Evolutionary conservation across 2,113 vertebrate genomes (phyloP).

Genomic region (Mastomys natalensis): DNA sequence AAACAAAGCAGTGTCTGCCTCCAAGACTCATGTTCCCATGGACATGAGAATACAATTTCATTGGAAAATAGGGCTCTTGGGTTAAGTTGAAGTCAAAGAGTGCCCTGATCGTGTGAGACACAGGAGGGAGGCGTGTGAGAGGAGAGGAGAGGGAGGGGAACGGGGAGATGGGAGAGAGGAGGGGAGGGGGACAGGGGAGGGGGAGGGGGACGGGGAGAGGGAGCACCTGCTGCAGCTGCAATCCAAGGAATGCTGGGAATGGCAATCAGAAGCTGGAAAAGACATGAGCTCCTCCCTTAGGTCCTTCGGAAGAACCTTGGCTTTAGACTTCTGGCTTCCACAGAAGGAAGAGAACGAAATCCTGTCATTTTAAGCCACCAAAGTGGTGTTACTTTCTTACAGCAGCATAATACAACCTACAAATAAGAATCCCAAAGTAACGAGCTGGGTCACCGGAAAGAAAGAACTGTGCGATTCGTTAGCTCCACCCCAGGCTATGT

Average conservation of each 20-base stretch:
- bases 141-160: no score
- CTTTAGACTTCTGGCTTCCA: not conserved
- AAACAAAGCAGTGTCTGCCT: not conserved
- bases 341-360: not conserved
- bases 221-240: not conserved
- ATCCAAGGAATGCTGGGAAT: not conserved
- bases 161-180: no score
- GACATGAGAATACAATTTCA: not conserved
- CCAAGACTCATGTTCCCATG: not conserved
- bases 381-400: not conserved
- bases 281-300: not conserved
- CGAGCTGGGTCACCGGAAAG: not conserved
- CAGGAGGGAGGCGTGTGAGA: not conserved
- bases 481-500: not conserved
- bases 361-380: not conserved
- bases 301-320: not conserved
- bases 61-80: not conserved
- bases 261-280: not conserved
- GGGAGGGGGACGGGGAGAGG: no score
- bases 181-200: no score
- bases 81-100: not conserved
- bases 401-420: not conserved
- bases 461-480: not conserved
- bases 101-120: not conserved
- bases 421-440: not conserved